Evolutionary conservation across 2,113 vertebrate genomes (phyloP), one percentile per base, ranked within the genome.

Genomic region (Nycticryphes semicollaris): DNA sequence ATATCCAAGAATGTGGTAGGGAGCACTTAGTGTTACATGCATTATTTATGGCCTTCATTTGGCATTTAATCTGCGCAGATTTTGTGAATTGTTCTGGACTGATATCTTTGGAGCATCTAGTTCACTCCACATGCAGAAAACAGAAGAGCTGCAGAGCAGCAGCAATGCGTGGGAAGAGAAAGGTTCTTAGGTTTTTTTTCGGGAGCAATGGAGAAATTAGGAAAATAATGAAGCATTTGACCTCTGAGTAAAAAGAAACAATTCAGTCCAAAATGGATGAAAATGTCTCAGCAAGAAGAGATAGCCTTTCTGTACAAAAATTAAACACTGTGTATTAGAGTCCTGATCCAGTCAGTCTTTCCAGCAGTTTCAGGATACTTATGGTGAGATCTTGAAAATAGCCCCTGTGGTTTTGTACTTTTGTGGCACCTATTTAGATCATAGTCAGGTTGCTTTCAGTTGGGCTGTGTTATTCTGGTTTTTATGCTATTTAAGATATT

Each of bases 11-110:
- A 30, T 0, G 28, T 80, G 27, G 22, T 72, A 73, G 86, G 33
- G 21, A 70, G 41, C 69, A 68, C 39, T 85, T 74, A 74, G 79
- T 39, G 48, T 21, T 48, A 1, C 60, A 72, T 94, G 75, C 73
- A 89, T 93, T 93, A 94, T 94, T 96, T 93, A 95, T 96, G 53
- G 39, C 13, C 25, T 86, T 96, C 85, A 56, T 88, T 94, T 88
- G 91, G 78, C 53, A 94, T 78, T 78, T 94, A 78, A 86, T 93
- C 78, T n/a, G 41, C 64, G 62, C 15, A 90, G 66, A 72, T 93
- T 56, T 70, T 84, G 68, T 35, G 84, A 48, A 60, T 83, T 89
- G 54, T 41, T 73, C 30, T 73, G 78, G 10, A 28, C 75, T 54
- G 78, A 1, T 67, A 62, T 77, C 70, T 93, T 50, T 62, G 75